Percentiles rank a stretch among this genome's conserved stretches.
These are phyloP conservation scores for Stenurella melanura DNA, from an alignment of 2,888 invertebrate species.

Conservation along the genomic window DNA sequence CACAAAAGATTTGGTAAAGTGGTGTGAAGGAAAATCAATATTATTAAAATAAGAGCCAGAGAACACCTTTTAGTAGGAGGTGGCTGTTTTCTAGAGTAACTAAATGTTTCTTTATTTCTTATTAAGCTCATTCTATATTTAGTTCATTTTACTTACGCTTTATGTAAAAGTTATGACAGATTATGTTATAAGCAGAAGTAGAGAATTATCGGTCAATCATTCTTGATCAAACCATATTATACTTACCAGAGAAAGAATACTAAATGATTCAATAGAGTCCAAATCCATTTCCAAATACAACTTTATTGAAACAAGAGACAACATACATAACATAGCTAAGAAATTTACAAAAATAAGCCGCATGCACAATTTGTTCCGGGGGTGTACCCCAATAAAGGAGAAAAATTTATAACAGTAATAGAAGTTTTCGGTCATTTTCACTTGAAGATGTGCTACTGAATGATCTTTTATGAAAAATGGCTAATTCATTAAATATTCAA, in stretches of 20 bases:
- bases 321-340: background rate
- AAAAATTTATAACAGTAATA: background rate
- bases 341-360: background rate
- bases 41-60: too few species aligned
- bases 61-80: too few species aligned
- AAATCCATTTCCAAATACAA: constrained; percentile 41
- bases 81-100: too few species aligned
- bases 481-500: background rate
- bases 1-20: too few species aligned
- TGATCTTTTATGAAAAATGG: background rate
- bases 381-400: background rate
- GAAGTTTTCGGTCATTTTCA: background rate
- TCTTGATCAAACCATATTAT: background rate
- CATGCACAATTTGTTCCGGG: background rate
- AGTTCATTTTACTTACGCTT: too few species aligned
- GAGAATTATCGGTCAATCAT: background rate
- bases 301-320: constrained; percentile 40
- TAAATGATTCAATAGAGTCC: constrained; percentile 47
- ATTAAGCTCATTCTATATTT: too few species aligned
- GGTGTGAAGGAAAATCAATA: too few species aligned
- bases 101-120: too few species aligned
- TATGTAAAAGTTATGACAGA: too few species aligned
- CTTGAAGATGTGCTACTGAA: background rate
- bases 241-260: constrained; percentile 49
- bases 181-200: too few species aligned